Percentiles rank a stretch among this genome's conserved stretches.
Evolutionary conservation across 2,797 vertebrate species (phyloP).

Genomic region (Cheirogaleus major): DNA sequence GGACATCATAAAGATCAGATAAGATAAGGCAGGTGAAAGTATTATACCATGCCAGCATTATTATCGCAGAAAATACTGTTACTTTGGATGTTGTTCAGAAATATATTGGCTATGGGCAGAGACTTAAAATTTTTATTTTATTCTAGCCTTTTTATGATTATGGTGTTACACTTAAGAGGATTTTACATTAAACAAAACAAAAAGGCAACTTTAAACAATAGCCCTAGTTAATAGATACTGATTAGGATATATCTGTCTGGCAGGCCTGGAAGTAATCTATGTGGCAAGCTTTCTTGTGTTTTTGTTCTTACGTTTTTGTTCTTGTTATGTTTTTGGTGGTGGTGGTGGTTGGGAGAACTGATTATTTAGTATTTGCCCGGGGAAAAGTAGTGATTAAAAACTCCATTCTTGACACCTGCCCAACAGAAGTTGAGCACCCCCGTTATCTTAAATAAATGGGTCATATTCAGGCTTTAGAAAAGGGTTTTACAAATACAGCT

Average conservation of each 20-base stretch:
- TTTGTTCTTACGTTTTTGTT: neutral
- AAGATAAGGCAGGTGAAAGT: neutral
- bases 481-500: neutral
- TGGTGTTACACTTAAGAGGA: neutral
- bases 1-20: neutral
- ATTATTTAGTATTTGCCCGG: neutral
- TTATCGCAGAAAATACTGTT: neutral
- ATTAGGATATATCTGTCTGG: neutral
- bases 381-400: neutral
- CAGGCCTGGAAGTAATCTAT: neutral
- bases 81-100: neutral
- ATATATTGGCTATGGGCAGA: neutral
- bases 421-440: neutral
- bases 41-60: too few species aligned
- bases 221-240: neutral
- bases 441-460: neutral
- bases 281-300: neutral
- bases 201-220: neutral
- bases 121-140: neutral
- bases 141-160: neutral
- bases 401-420: neutral
- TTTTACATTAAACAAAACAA: conserved; percentile 14
- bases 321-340: neutral
- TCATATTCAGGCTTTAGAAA: neutral
- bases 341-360: accelerated